These are phyloP conservation scores for Zaprionus ghesquierei DNA, from an alignment of 1,140 invertebrate species.

Conservation along the genomic window DNA sequence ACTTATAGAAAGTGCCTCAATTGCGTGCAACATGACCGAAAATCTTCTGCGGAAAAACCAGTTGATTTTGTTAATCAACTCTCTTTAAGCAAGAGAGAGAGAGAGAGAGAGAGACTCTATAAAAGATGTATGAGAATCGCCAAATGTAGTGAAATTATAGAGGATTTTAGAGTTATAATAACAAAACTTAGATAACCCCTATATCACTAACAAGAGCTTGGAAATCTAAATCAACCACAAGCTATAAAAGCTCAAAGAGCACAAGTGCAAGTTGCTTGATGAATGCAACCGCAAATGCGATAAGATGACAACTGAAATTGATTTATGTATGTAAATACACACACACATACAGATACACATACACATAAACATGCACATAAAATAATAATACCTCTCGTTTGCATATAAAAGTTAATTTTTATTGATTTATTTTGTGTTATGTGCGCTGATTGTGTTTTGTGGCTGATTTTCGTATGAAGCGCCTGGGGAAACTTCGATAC, in stretches of 20 bases:
- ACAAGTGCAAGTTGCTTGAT: neutral
- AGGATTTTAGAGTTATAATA: no score
- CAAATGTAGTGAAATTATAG: no score
- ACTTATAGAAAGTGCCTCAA: slow-evolving; percentile 27
- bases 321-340: slow-evolving; percentile 1
- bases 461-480: slow-evolving; percentile 44
- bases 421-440: slow-evolving; percentile 22
- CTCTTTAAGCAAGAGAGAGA: no score
- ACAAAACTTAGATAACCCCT: neutral
- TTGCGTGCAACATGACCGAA: slow-evolving; percentile 28
- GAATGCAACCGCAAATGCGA: slow-evolving; percentile 10
- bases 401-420: neutral
- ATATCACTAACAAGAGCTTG: neutral
- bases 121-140: neutral
- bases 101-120: neutral
- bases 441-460: slow-evolving; percentile 49
- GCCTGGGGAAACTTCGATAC: slow-evolving; percentile 14
- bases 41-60: neutral
- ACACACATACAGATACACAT: neutral
- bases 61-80: neutral
- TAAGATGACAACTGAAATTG: slow-evolving; percentile 7
- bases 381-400: neutral
- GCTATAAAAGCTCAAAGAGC: neutral
- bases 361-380: neutral
- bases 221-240: neutral